Evolutionary conservation across 2,888 invertebrate species (phyloP).

Genomic region (Napeogenes sylphis): DNA sequence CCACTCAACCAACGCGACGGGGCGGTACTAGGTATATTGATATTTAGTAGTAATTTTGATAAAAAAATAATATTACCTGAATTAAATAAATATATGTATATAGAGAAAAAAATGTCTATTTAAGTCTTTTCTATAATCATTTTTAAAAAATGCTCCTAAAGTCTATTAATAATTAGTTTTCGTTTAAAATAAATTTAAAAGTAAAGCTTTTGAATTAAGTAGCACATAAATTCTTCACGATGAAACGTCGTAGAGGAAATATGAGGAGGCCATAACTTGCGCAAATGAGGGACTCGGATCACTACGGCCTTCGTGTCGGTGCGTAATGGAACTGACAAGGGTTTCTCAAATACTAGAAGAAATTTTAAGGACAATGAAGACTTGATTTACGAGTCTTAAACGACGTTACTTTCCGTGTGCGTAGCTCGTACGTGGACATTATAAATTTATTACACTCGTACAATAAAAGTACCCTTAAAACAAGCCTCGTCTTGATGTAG

Average conservation of each 20-base stretch:
- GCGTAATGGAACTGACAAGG: conserved; percentile 74
- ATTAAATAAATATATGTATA: too few species aligned
- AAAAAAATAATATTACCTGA: too few species aligned
- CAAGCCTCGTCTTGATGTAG: too few species aligned
- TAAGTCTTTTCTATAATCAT: too few species aligned
- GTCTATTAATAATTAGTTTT: not conserved
- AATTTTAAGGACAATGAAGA: conserved; percentile 60
- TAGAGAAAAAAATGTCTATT: too few species aligned
- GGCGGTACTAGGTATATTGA: too few species aligned
- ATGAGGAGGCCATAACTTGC: conserved; percentile 66
- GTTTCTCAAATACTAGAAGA: conserved; percentile 67
- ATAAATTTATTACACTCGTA: too few species aligned
- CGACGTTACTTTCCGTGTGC: not conserved
- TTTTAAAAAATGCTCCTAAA: too few species aligned
- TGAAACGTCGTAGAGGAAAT: conserved; percentile 62
- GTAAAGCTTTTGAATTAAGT: not conserved
- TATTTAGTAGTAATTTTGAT: too few species aligned
- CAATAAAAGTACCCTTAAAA: too few species aligned
- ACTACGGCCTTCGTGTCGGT: conserved; percentile 53
- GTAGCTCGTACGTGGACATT: not conserved
- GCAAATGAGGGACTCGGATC: conserved; percentile 66
- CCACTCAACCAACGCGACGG: too few species aligned
- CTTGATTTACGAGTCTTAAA: conserved; percentile 58
- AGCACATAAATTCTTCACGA: conserved; percentile 40
- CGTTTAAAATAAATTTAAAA: not conserved